These are phyloP conservation scores for Indri indri DNA, from an alignment of 2,113 vertebrate genomes.

Conservation along the genomic window DNA sequence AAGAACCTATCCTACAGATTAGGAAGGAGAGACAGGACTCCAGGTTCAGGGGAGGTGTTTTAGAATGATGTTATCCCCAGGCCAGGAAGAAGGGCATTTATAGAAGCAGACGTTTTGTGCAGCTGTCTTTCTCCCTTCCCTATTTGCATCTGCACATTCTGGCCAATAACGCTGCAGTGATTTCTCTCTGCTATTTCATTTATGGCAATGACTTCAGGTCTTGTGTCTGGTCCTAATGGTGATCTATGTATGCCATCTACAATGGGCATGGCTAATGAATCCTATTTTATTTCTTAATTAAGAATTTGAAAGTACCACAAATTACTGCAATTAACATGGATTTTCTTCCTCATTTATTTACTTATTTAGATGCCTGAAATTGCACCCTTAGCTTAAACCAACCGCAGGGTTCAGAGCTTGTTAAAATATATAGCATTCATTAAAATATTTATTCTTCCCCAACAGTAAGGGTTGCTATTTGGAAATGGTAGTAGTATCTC, in stretches of 20 bases:
- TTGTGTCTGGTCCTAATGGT: slow-evolving; percentile 66
- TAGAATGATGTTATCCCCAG: not conserved
- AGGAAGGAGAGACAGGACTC: not conserved
- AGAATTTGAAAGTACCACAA: slow-evolving; percentile 77
- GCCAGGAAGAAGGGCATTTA: not conserved
- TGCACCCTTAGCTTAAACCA: slow-evolving; percentile 72
- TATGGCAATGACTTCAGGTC: slow-evolving; percentile 54
- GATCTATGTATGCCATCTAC: slow-evolving; percentile 73
- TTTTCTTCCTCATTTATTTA: slow-evolving; percentile 80
- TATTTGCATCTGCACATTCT: not conserved
- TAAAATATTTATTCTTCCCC: slow-evolving; percentile 73
- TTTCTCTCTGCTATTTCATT: slow-evolving; percentile 51
- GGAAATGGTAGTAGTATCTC: slow-evolving; percentile 19
- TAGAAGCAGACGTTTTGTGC: not conserved
- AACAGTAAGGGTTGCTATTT: slow-evolving; percentile 34
- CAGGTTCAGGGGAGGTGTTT: not conserved
- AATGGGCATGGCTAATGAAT: slow-evolving; percentile 75
- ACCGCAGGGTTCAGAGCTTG: slow-evolving; percentile 41
- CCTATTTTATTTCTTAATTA: slow-evolving; percentile 81
- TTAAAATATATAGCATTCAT: slow-evolving; percentile 76
- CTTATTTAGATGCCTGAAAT: slow-evolving; percentile 77
- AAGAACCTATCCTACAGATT: not conserved
- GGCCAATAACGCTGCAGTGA: not conserved
- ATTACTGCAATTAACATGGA: slow-evolving; percentile 79
- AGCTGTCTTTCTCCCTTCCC: not conserved